Base-by-base conservation (phyloP, 1,140 invertebrate genomes). In the Bombus waltoni region DNA sequence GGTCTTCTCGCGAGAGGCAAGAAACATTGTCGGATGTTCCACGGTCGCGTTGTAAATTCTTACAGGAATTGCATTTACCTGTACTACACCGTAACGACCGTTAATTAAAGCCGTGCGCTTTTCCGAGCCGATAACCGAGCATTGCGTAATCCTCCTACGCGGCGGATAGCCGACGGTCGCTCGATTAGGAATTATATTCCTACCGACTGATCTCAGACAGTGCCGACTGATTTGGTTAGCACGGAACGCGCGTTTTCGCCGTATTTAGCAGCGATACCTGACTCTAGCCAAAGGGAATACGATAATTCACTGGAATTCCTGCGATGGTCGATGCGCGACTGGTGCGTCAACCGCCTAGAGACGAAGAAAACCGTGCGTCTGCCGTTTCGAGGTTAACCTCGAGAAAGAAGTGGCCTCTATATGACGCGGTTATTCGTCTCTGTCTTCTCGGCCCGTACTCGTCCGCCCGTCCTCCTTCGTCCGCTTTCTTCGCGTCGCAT, bases 31-130 rank as follows among this genome's bases (percentile, higher is more conserved):
- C 77, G 89, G 74, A 74, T 85, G 87, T 87, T 87, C 85, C 81
- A 81, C 89, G 73, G 83, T 72, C 87, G 73, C 74, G 89, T 47
- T 89, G 85, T 89, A 90, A 89, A 89, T 89, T 87, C 85, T 79
- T 66, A 66, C 76, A 74, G 81, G 75, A 76, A 90, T 87, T 87
- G 88, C 88, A 70, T 89, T 89, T 89, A 83, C 68, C 81, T 77
- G 85, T 89, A 85, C 68, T 42, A 38, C 28, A 18, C 59, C 66
- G 82, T 82, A 66, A 76, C 85, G 88, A 80, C 72, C 88, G 86
- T 89, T 90, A 90, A 90, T 90, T 87, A 89, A 87, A 89, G 28
- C 81, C 89, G 66, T 80, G 44, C 35, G 75, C 15, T 86, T 78
- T 73, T 68, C 44, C 9, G 32, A 38, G 66, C 35, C 65, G 25